Evolutionary conservation across 2,113 vertebrate species (phyloP), one percentile per base, ranked within the genome.

Genomic region (Montifringilla adamsi): DNA sequence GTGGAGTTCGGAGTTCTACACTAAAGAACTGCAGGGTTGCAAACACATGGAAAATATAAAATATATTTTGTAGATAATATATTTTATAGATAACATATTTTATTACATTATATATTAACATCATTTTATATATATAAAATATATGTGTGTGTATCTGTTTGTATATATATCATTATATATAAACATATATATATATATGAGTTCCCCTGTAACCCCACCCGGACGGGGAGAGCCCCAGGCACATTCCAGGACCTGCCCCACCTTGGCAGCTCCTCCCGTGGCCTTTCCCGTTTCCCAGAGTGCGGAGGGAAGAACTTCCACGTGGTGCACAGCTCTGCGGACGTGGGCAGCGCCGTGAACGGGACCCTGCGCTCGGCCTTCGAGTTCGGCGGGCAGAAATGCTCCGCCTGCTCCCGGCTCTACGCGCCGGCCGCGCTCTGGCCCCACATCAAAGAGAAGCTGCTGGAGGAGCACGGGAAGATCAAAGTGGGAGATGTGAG

Each of bases 251-350:
- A 5, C 3, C 41, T 0, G 2, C 4, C 7, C 0, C 60, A 10
- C 7, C 39, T 41, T 5, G 28, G 1, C 63, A 4, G 1, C 33
- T 33, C 53, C 41, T 66, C 26, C 41, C 2, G 2, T 9, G 21
- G 3, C 10, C 13, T 26, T 33, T 27, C 7, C 21, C 52, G 2
- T 19, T 17, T 16, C 2, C 1, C 53, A 99, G 99, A 99, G 96
- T 99, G 99, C 2, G 99, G 99, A 0, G 99, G 99, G 75, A 99
- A 99, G 98, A 99, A 99, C 93, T 99, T 99, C 98, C 99, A 99
- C 97, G 99, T 99, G 0, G 98, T 99, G 27, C 99, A 99, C 97
- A 64, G 86, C 88, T 99, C 99, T 0, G 99, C 99, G 0, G 98
- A 99, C 0, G 91, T 99, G 43, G 87, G 55, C 88, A 99, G 98